These are phyloP conservation scores for Malacoctenus gilli DNA, from an alignment of 2,797 vertebrate species.

Conservation along the genomic window DNA sequence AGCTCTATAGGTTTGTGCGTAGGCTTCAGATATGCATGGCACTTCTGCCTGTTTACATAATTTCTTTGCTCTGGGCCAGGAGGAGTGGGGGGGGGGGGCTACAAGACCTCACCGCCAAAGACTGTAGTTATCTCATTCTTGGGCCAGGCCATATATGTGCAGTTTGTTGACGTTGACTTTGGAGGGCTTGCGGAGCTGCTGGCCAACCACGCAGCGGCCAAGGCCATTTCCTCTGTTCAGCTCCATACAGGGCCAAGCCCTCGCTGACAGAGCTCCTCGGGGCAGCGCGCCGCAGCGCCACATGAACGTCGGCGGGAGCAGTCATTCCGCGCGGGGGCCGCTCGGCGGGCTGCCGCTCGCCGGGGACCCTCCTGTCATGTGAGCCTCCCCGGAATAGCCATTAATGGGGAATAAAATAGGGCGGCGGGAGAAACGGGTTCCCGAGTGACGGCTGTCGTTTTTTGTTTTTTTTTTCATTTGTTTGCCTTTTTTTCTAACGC, in stretches of 20 bases:
- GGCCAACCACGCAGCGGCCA: constrained; percentile 69
- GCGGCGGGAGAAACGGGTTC: neutral
- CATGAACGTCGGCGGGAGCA: constrained; percentile 68
- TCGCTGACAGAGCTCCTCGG: constrained; percentile 59
- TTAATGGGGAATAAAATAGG: constrained; percentile 11
- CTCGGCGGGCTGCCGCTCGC: constrained; percentile 25
- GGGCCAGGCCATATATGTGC: constrained; percentile 76
- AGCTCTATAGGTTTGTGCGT: neutral
- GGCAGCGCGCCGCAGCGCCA: constrained; percentile 50
- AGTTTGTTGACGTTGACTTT: constrained; percentile 70
- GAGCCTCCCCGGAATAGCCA: constrained; percentile 9
- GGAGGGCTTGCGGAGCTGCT: constrained; percentile 49
- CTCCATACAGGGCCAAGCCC: constrained; percentile 76
- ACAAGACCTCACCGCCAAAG: constrained; percentile 52
- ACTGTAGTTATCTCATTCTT: constrained; percentile 69
- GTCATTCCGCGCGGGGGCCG: constrained; percentile 54
- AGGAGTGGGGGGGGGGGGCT: constrained; percentile 32
- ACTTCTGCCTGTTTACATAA: constrained; percentile 33
- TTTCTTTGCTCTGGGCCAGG: constrained; percentile 24
- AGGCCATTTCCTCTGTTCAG: constrained; percentile 74
- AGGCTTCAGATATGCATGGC: neutral
- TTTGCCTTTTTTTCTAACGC: neutral
- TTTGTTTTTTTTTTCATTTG: neutral
- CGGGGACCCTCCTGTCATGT: constrained; percentile 30
- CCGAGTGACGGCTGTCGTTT: no score